These are phyloP conservation scores for Listronotus bonariensis DNA, from an alignment of 1,140 invertebrate species.

Conservation along the genomic window DNA sequence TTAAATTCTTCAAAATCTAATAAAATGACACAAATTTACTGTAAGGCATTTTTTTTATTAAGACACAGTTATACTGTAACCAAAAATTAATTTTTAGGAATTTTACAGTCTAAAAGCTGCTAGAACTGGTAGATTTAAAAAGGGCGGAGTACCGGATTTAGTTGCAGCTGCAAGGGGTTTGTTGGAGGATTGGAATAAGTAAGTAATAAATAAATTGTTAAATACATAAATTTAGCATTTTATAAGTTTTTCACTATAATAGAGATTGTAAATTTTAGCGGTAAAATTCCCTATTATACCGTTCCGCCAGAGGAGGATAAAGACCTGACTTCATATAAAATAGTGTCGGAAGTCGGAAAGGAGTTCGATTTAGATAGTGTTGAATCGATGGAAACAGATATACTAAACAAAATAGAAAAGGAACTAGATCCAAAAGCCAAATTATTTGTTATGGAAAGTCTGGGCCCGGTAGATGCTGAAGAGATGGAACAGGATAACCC, in stretches of 20 bases:
- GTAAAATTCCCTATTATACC: constrained; percentile 91
- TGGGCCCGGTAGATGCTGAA: constrained; percentile 57
- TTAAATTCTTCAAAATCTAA: too few species aligned
- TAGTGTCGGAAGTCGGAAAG: constrained; percentile 73
- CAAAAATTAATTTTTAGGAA: too few species aligned
- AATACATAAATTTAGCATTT: too few species aligned
- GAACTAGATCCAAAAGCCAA: constrained; percentile 31
- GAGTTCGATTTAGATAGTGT: constrained; percentile 90
- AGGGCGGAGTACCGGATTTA: constrained; percentile 87
- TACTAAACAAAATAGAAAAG: constrained; percentile 45
- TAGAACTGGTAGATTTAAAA: constrained; percentile 83
- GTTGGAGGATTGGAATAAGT: constrained; percentile 91
- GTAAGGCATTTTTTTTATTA: too few species aligned
- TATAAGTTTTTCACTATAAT: too few species aligned
- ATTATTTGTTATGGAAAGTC: constrained; percentile 55
- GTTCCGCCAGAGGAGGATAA: constrained; percentile 73
- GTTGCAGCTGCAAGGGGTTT: constrained; percentile 82
- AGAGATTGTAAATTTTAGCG: constrained; percentile 57
- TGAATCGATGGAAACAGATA: constrained; percentile 72
- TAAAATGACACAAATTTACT: too few species aligned
- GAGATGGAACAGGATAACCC: constrained; percentile 53
- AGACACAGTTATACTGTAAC: too few species aligned
- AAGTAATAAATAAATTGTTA: constrained; percentile 27
- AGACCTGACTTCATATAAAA: constrained; percentile 73
- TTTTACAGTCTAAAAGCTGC: too few species aligned